Conservation (phyloP, 2,113 vertebrate genomes). For the Trinectes maculatus region DNA sequence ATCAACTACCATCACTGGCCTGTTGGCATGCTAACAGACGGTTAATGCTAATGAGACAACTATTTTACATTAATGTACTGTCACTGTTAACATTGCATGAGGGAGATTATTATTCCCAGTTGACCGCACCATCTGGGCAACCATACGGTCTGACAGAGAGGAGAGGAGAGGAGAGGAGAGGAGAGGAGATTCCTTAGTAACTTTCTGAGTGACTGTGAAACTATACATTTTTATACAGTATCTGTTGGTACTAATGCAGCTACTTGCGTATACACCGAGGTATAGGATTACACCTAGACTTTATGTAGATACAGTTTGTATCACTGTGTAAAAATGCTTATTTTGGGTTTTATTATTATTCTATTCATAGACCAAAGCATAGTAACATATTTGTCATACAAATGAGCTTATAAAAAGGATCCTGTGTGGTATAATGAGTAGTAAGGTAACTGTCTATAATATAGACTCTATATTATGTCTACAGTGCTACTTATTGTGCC, state of each 20-base stretch:
- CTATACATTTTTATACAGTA: neutral
- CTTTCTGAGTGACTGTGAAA: neutral
- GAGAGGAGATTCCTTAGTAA: slow-evolving; percentile 5
- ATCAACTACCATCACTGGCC: slow-evolving; percentile 29
- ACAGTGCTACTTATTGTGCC: slow-evolving; percentile 62
- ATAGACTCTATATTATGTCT: too few species aligned
- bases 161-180: slow-evolving; percentile 14
- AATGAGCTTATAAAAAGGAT: slow-evolving; percentile 22
- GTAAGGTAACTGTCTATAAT: too few species aligned
- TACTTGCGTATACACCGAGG: neutral
- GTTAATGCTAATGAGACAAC: slow-evolving; percentile 74
- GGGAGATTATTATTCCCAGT: slow-evolving; percentile 65
- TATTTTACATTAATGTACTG: slow-evolving; percentile 68
- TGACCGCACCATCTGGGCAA: slow-evolving; percentile 71
- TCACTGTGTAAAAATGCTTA: too few species aligned
- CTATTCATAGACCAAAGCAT: too few species aligned
- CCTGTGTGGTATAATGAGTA: slow-evolving; percentile 16
- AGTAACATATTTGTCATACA: too few species aligned
- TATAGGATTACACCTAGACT: neutral
- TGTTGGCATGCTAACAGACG: slow-evolving; percentile 53
- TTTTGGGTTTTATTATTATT: too few species aligned
- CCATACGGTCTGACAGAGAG: slow-evolving; percentile 58
- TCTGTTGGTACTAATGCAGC: neutral
- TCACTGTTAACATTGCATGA: slow-evolving; percentile 75
- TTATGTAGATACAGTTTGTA: neutral